These are phyloP conservation scores for Callospermophilus lateralis DNA, from an alignment of 2,113 vertebrate species.

Conservation along the genomic window DNA sequence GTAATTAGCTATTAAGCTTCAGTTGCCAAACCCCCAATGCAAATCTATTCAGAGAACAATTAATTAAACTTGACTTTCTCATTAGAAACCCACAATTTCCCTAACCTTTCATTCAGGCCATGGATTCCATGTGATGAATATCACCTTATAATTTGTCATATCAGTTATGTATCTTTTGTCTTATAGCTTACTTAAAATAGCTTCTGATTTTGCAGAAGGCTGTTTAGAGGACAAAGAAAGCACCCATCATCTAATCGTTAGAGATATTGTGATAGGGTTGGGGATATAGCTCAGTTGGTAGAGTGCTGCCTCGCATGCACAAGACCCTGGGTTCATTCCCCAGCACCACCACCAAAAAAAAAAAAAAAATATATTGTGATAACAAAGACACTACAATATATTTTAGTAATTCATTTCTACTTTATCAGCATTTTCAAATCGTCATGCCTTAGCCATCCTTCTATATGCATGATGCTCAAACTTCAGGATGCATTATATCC, in stretches of 20 bases:
- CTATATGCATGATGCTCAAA: neutral
- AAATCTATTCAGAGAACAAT: constrained; percentile 65
- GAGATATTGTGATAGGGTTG: neutral
- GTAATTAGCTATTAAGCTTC: constrained; percentile 63
- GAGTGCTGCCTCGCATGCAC: too few species aligned
- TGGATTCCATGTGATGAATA: constrained; percentile 35
- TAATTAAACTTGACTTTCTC: constrained; percentile 74
- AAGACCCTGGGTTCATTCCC: too few species aligned
- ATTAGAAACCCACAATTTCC: constrained; percentile 56
- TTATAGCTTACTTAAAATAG: constrained; percentile 39
- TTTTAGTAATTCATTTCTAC: constrained; percentile 3
- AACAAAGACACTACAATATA: neutral
- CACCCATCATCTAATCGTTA: neutral
- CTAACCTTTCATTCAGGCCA: constrained; percentile 52
- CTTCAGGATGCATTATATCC: neutral
- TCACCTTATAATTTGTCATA: constrained; percentile 40
- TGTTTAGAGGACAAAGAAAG: constrained; percentile 43
- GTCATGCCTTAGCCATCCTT: neutral
- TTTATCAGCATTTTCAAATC: too few species aligned
- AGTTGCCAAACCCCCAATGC: constrained; percentile 30
- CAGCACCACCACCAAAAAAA: too few species aligned
- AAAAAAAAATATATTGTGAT: neutral
- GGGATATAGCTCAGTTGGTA: too few species aligned
- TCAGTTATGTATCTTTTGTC: constrained; percentile 21
- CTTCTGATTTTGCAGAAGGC: constrained; percentile 18